A percentile compares a stretch with the other conserved stretches of the same genome.
Conservation (phyloP, 64 coral and sea anemone species). For the Acropora yongei region DNA sequence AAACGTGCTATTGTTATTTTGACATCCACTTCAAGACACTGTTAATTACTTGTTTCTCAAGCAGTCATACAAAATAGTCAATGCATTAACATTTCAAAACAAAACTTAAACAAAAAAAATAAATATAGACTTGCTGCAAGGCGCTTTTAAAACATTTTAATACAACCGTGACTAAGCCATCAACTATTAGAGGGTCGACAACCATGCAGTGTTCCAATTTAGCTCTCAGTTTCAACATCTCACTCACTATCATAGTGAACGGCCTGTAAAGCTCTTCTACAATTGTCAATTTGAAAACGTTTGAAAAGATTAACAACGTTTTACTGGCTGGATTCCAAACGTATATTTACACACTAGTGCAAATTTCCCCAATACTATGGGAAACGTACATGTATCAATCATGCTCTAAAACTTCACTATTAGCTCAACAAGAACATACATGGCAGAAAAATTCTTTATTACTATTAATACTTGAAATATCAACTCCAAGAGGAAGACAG, state of each 20-base stretch:
- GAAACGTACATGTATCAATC: constrained; percentile 1
- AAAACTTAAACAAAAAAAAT: neutral
- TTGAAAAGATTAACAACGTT: neutral
- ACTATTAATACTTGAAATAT: constrained; percentile 46
- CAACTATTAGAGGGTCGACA: neutral
- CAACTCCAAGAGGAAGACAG: constrained; percentile 50
- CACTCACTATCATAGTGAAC: neutral
- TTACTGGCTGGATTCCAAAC: neutral
- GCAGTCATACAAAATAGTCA: neutral
- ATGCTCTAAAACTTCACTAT: no score
- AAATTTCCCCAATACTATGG: no score
- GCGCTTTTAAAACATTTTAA: neutral
- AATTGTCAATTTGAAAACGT: constrained; percentile 1
- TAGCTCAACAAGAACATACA: constrained; percentile 4
- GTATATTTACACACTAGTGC: neutral
- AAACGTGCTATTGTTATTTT: neutral
- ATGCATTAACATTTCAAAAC: constrained; percentile 1
- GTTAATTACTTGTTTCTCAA: no score
- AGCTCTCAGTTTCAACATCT: neutral
- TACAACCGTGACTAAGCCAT: no score
- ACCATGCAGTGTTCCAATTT: neutral
- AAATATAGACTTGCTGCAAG: neutral
- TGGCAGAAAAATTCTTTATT: constrained; percentile 59
- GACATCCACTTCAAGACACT: no score
- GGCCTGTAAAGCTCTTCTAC: constrained; percentile 12